Percentiles rank a stretch among this genome's conserved stretches.
Evolutionary conservation across 2,888 invertebrate species (phyloP).

Genomic region (Torymus texanus): DNA sequence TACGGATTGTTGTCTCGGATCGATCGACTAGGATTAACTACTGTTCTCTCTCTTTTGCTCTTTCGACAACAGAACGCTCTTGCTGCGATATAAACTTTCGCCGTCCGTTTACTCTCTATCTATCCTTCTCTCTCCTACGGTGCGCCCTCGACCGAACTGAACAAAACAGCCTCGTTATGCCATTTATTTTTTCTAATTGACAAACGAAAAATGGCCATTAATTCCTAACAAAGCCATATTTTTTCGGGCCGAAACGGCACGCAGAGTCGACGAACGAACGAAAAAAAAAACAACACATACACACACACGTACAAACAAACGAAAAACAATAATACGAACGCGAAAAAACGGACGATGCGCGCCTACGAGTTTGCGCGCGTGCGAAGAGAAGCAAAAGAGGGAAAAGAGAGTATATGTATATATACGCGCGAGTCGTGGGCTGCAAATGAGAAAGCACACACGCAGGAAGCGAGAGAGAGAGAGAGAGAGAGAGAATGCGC

Average conservation of each 20-base stretch:
- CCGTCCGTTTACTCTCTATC: too few species aligned
- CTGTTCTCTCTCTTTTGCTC: too few species aligned
- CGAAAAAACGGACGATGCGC: neutral
- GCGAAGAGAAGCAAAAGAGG: neutral
- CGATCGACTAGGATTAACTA: constrained; percentile 36
- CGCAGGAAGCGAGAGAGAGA: too few species aligned
- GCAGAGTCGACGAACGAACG: neutral
- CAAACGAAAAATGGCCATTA: constrained; percentile 34
- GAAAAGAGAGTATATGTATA: neutral
- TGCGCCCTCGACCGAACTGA: neutral
- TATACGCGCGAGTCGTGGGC: constrained; percentile 31
- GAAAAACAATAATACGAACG: neutral
- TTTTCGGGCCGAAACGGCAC: neutral
- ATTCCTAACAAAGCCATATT: constrained; percentile 24
- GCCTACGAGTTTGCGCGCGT: neutral
- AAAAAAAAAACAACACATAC: neutral
- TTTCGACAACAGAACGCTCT: too few species aligned
- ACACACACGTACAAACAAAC: neutral
- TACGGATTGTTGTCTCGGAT: constrained; percentile 10
- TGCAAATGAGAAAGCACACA: constrained; percentile 49
- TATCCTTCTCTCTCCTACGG: too few species aligned
- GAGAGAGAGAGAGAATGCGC: neutral
- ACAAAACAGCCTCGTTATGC: constrained; percentile 25
- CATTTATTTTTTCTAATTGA: constrained; percentile 44
- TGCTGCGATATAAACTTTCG: too few species aligned